Base-by-base conservation (phyloP, 2,888 invertebrate genomes). In the Synanthedon myopaeformis region DNA sequence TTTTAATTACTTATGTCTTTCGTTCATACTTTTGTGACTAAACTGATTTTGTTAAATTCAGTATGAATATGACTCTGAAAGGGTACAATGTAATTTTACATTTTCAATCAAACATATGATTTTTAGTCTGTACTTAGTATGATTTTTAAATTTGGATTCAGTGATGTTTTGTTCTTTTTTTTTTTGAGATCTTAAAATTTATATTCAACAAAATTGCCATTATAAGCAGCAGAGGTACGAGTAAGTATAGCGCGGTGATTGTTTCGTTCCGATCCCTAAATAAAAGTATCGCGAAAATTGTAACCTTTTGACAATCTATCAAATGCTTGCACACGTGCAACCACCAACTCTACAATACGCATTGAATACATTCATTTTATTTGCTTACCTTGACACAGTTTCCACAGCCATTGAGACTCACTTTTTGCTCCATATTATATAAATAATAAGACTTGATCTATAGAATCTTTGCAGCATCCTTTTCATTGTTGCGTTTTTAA, bases 181-280 rank as follows among this genome's bases (percentile, higher is more conserved):
- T 35, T 10, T 1, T 5, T 3, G 10, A 10, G n/a, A n/a, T n/a
- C 35, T 35, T 10, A 35, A 10, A 35, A 35, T 35, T 8, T 35
- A 35, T 35, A 10, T 35, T 35, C 10, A 35, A 35, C 35, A 35
- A 35, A 2, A 10, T 35, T 35, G 35, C 6, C 35, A 10, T 35
- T 35, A 35, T 35, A 70, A 71, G 67, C 35, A 35, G 10, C 35
- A 10, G 8, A 35, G 35, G 35, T 35, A 23, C 23, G 4, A 67
- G 63, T 70, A 78, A 78, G 73, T 68, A 75, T 74, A 74, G 76
- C 75, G 72, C 64, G 70, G 73, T 66, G 71, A 72, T 72, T 67
- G 70, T 70, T 75, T 74, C 74, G 77, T 66, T 52, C 41, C 14
- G 13, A 35, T 54, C 12, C 19, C 49, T 35, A 35, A 63, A 23